Evolutionary conservation across 2,888 invertebrate species (phyloP), one percentile per base, ranked within the genome.

Genomic region (Troglohyphantes excavatus): DNA sequence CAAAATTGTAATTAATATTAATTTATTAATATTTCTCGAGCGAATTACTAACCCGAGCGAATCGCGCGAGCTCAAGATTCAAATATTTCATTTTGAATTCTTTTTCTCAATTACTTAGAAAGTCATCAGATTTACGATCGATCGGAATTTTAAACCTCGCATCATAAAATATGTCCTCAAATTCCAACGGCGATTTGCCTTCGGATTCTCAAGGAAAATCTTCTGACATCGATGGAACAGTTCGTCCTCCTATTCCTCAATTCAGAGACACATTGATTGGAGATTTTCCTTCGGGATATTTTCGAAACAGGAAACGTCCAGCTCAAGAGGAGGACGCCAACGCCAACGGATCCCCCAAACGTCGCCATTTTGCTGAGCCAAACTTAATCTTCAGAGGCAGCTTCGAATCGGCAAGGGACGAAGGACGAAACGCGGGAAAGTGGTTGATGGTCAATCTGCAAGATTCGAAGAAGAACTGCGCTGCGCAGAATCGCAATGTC

Each of bases 381-480:
- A n/a, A n/a, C n/a, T n/a, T n/a, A 95, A 94, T 92, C 94, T n/a
- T n/a, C n/a, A n/a, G 95, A 87, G 96, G 96, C 17, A 94, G 95
- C 5, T 95, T 96, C 92, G 93, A 94, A 29, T 93, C 94, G 78
- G 95, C 94, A 92, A 94, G 95, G 26, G 95, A 95, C 79, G 94
- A 94, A 68, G 94, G 96, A 84, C 94, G 94, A 91, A 92, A 93
- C 2, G 93, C 94, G n/a, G 95, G 95, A 92, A 95, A 95, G 85
- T 96, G 96, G 96, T 92, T 96, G 27, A 93, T 96, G 92, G 95
- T 96, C 0, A 96, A 96, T 93, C 94, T 96, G 9, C 96, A 96
- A 93, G 95, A 96, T 93, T 95, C 95, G 27, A 94, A 95, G 91
- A 95, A 95, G 93, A 93, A 95, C 26, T 96, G 96, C 91, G 96